These are phyloP conservation scores for Bugula neritina DNA, from an alignment of 2,888 invertebrate genomes.

Conservation along the genomic window DNA sequence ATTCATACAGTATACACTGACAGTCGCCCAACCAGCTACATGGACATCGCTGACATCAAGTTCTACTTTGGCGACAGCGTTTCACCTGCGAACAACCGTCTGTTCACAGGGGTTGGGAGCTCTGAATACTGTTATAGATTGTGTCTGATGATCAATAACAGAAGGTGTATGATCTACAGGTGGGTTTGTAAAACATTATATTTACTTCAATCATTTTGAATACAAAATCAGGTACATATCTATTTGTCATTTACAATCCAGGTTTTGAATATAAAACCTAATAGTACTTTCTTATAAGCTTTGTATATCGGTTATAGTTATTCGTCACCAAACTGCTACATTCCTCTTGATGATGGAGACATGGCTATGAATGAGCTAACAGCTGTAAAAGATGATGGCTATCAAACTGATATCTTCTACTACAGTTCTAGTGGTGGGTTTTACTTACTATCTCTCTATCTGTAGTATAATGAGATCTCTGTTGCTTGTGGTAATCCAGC, in stretches of 20 bases:
- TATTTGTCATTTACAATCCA: too few species aligned
- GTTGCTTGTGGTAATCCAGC: too few species aligned
- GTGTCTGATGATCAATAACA: neutral
- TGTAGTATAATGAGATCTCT: too few species aligned
- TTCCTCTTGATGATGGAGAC: neutral
- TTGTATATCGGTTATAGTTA: neutral
- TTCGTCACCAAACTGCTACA: neutral
- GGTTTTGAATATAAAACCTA: too few species aligned
- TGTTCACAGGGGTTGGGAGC: neutral
- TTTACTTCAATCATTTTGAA: too few species aligned
- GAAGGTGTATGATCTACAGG: neutral
- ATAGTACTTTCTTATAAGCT: too few species aligned
- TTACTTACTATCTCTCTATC: too few species aligned
- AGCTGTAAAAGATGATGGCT: neutral
- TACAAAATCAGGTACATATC: too few species aligned
- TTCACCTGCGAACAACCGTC: neutral
- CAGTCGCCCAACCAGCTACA: neutral
- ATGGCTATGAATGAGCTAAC: neutral
- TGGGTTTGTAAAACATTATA: too few species aligned
- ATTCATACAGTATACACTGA: neutral
- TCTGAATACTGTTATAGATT: conserved; percentile 2
- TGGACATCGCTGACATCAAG: neutral
- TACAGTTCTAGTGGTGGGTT: neutral
- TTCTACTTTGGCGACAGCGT: neutral
- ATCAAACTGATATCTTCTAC: neutral